Base-by-base conservation (phyloP, 2,797 vertebrate species). In the Gymnoscopelus microlampas region DNA sequence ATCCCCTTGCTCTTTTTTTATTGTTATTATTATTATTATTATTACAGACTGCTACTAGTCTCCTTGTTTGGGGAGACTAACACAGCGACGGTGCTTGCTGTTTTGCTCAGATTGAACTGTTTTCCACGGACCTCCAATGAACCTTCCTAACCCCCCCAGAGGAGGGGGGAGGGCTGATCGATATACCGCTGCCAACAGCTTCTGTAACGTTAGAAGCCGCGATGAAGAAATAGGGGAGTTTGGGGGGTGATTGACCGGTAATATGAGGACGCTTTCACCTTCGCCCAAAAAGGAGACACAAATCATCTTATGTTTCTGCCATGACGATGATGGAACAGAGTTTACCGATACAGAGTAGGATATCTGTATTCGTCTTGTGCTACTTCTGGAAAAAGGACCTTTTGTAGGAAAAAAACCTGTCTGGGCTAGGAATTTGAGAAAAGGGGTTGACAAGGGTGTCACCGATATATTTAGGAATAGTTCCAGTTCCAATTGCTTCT, bases 201-300 rank as follows among this genome's bases (percentile, higher is more conserved):
- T 79, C 61, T 80, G 57, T 82, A 55, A 26, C 69, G 63, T 77
- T 66, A 44, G 39, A 44, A 44, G 71, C 67, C 51, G 59, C 74
- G 66, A 58, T 70, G 48, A 32, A 19, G 53, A 35, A 35, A 39
- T 6, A 32, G 26, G 48, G 29, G 5, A 53, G 48, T 59, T 60
- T 44, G 55, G 62, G 57, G 57, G 60, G 23, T 67, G 11, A 74
- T 63, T 76, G 70, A 75, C 53, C 56, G 39, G 39, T 13, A 68
- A 53, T 39, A 32, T 73, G 74, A 78, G 63, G 15, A 80, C 60
- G 55, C 73, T 63, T 50, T 66, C 56, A 71, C 26, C 35, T 73
- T 50, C 79, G 74, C 80, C 82, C 78, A 77, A 85, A 79, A 85
- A 82, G 66, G 72, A 83, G 58, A 84, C 44, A 63, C 75, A 73